Evolutionary conservation across 2,888 invertebrate genomes (phyloP), one percentile per base, ranked within the genome.

Genomic region (Capitulum mitella): DNA sequence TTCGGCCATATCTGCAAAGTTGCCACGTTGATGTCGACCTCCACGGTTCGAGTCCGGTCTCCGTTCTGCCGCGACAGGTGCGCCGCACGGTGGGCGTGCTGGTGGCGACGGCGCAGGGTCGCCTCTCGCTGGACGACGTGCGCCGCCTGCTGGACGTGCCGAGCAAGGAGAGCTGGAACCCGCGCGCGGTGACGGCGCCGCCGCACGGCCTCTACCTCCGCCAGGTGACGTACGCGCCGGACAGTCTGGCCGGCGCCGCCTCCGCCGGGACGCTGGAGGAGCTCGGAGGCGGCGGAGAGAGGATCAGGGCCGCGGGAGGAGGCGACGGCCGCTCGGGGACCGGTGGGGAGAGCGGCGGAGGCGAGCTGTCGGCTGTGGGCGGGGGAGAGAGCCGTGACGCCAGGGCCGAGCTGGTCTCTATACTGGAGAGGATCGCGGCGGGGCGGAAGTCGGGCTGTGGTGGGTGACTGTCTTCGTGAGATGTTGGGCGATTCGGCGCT

Each of bases 91-190:
- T 93, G 79, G 92, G 90, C 70, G 85, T 90, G 8, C 84, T 94
- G 75, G 85, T 92, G 78, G 87, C 89, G 10, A 88, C 91, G 1
- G 93, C 90, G 12, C 85, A 85, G 80, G 91, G 90, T 78, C 87
- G 85, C 82, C 85, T 94, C 76, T 88, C 89, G 51, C 86, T 89
- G 75, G 88, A 89, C 82, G 91, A 92, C 83, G 87, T 94, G 80
- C 89, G 89, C 84, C 88, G 89, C 83, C 92, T 95, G 93, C 87
- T 95, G 79, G 91, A 93, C 84, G 88, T 92, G 74, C 94, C 94
- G 0, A 91, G 91, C 0, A 89, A 90, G 83, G 84, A 90, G 78
- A 90, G 89, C 79, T 95, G 93, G 93, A 83, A 87, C 83, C 82
- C 86, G 40, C 84, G 83, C 77, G 81, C 83, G 0, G 84, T 86